These are phyloP conservation scores for Lasioglossum oenotherae DNA, from an alignment of 2,888 invertebrate species.

Conservation along the genomic window DNA sequence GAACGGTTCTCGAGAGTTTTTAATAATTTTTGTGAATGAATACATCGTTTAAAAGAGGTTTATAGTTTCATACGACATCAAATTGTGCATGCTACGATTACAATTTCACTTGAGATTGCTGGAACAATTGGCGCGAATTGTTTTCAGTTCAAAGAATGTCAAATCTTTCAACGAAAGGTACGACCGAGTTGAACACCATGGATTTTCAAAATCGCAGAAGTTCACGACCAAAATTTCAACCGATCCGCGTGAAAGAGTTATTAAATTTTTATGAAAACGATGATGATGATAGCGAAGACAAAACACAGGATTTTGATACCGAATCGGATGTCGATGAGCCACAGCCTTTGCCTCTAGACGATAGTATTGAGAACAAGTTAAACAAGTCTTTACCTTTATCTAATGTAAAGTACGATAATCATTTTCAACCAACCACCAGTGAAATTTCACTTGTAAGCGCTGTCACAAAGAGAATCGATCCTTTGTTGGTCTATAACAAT, in stretches of 20 bases:
- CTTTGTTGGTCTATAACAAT: not conserved
- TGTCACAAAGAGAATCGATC: constrained; percentile 4
- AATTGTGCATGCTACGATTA: constrained; percentile 8
- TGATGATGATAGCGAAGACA: constrained; percentile 76
- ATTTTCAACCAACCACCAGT: not conserved
- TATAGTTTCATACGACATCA: not conserved
- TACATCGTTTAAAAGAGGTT: constrained; percentile 2
- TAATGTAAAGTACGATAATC: not conserved
- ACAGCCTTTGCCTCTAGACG: constrained; percentile 46
- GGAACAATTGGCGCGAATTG: constrained; percentile 12
- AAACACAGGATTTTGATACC: constrained; percentile 55
- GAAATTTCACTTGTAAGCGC: not conserved
- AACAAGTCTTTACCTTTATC: constrained; percentile 9
- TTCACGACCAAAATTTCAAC: constrained; percentile 70
- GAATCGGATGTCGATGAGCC: constrained; percentile 72
- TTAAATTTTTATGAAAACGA: constrained; percentile 72
- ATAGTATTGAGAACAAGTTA: constrained; percentile 31
- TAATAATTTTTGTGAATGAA: constrained; percentile 18
- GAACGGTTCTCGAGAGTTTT: constrained; percentile 1
- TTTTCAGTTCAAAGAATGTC: constrained; percentile 50
- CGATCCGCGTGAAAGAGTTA: constrained; percentile 76
- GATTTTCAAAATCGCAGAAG: constrained; percentile 37
- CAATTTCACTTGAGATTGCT: not conserved
- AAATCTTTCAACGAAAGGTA: constrained; percentile 46
- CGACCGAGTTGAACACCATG: constrained; percentile 41